Evolutionary conservation across 2,797 vertebrate genomes (phyloP).

Genomic region (Typhlichthys subterraneus): DNA sequence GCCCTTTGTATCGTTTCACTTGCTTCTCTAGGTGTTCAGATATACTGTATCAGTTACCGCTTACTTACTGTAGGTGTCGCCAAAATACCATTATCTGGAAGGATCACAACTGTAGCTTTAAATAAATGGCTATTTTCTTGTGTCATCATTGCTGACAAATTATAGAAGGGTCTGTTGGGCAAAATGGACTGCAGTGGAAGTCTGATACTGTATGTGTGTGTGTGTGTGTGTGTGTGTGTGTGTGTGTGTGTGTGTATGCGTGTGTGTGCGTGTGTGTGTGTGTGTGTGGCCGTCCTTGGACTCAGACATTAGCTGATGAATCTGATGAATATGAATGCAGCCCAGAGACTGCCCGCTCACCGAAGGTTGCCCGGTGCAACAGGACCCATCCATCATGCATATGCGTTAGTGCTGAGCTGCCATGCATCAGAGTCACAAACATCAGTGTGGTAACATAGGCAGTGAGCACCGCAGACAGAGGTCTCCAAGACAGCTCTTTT

Average conservation of each 20-base stretch:
- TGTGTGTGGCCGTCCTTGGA: slow-evolving; percentile 23
- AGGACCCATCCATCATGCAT: slow-evolving; percentile 43
- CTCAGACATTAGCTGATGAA: slow-evolving; percentile 42
- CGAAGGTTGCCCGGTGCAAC: slow-evolving; percentile 32
- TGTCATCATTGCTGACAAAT: slow-evolving; percentile 23
- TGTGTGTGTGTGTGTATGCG: neutral
- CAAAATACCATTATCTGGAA: too few species aligned
- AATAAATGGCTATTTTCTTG: slow-evolving; percentile 8
- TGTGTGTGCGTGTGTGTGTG: neutral
- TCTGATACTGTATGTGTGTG: slow-evolving; percentile 2
- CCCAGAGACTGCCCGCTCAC: slow-evolving; percentile 31
- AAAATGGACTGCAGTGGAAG: slow-evolving; percentile 19
- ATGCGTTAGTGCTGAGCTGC: slow-evolving; percentile 15
- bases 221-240: slow-evolving; percentile 13
- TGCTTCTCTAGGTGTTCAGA: slow-evolving; percentile 1
- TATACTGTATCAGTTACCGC: neutral
- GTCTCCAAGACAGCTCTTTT: too few species aligned
- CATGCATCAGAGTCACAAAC: slow-evolving; percentile 27
- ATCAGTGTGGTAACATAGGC: neutral
- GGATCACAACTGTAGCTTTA: too few species aligned
- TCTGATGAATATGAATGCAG: slow-evolving; percentile 43
- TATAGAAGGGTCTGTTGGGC: slow-evolving; percentile 17
- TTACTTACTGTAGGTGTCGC: too few species aligned
- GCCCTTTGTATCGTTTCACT: slow-evolving; percentile 43
- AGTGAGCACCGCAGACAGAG: neutral